phyloP scores from a whole-genome alignment of 1,140 invertebrate species.

The Trinorchestia longiramus region DNA sequence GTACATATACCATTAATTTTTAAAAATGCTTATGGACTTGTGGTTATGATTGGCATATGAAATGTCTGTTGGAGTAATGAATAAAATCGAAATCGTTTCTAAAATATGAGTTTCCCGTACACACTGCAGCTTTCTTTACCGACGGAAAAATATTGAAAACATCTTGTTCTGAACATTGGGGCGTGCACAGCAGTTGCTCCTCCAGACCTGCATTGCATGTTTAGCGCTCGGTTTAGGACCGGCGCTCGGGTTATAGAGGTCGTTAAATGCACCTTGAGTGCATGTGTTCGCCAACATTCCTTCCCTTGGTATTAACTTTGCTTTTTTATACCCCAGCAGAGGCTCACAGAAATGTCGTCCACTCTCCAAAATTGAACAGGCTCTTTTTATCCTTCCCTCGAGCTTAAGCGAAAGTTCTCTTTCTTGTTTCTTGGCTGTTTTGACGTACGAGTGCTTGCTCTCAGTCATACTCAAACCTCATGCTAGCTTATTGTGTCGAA shows the following conservation, averaged over 20 bases:
- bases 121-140: neutral
- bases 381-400: constrained; percentile 5
- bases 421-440: neutral
- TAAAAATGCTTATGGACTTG: neutral
- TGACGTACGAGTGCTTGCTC: neutral
- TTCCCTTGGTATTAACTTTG: constrained; percentile 29
- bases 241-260: neutral
- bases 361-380: constrained; percentile 23
- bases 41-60: neutral
- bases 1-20: neutral
- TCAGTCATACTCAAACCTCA: neutral
- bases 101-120: neutral
- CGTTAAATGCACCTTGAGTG: constrained; percentile 44
- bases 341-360: neutral
- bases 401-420: neutral
- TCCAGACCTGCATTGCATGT: neutral
- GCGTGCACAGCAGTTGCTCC: neutral
- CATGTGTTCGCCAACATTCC: constrained; percentile 19
- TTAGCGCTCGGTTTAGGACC: neutral
- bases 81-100: neutral
- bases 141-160: neutral
- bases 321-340: constrained; percentile 1
- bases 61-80: neutral
- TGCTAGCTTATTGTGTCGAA: neutral
- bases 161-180: neutral